Conservation (phyloP, 2,113 vertebrate species). For the Ranitomeya variabilis region DNA sequence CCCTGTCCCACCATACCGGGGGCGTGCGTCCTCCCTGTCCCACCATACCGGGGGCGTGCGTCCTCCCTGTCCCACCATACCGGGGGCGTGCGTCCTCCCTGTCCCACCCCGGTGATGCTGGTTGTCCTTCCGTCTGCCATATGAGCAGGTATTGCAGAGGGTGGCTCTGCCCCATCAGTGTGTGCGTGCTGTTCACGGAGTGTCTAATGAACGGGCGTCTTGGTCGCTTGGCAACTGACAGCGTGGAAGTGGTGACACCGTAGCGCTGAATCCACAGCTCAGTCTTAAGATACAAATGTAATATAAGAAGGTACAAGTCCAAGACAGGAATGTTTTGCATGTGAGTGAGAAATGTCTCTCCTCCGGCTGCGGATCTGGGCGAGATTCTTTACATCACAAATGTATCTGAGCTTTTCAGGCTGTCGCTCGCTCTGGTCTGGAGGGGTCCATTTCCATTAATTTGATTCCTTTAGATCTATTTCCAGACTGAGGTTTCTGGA, state of each 20-base stretch:
- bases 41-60: no score
- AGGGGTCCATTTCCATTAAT: no score
- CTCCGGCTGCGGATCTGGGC: background rate
- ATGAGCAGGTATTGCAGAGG: background rate
- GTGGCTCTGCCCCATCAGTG: background rate
- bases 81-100: background rate
- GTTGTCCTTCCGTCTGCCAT: background rate
- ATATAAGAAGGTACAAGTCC: no score
- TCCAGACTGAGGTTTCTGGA: no score
- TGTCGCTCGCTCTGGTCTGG: no score
- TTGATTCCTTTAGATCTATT: no score
- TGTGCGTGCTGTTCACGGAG: background rate
- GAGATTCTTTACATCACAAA: no score
- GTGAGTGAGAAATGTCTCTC: background rate
- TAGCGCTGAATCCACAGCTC: no score
- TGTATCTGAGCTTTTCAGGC: no score
- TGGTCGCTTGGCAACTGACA: constrained; percentile 20
- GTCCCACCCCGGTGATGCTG: background rate
- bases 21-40: background rate
- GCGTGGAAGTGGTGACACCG: background rate
- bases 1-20: no score
- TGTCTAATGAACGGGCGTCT: constrained; percentile 33
- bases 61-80: background rate
- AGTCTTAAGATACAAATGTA: no score
- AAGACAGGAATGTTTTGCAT: background rate